Evolutionary conservation across 2,113 vertebrate species (phyloP).

Genomic region (Terrapene triunguis): DNA sequence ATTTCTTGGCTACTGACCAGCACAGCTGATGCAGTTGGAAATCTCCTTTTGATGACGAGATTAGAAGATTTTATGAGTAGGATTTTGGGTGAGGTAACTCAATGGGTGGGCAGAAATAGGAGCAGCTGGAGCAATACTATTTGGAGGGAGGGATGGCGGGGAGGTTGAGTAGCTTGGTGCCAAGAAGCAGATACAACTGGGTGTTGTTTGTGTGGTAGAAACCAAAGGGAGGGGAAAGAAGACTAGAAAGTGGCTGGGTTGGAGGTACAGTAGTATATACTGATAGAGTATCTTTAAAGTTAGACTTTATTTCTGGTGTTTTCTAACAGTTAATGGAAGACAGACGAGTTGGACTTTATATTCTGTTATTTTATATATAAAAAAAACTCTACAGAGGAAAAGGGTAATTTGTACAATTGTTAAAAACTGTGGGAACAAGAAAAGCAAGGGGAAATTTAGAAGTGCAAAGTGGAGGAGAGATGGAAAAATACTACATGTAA

Average conservation of each 20-base stretch:
- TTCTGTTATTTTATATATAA: too few species aligned
- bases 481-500: not conserved
- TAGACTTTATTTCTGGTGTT: too few species aligned
- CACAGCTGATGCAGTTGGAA: not conserved
- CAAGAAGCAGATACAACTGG: not conserved
- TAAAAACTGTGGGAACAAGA: not conserved
- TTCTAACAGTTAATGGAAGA: not conserved
- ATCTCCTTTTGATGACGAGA: not conserved
- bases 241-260: not conserved
- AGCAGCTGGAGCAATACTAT: not conserved
- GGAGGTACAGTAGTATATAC: not conserved
- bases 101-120: not conserved
- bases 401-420: not conserved
- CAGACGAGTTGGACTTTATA: not conserved
- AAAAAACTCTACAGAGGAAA: not conserved
- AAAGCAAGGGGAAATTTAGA: not conserved
- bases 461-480: not conserved
- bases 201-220: not conserved
- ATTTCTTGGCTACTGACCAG: not conserved
- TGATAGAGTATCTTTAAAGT: not conserved
- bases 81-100: not conserved
- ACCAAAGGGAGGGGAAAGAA: not conserved
- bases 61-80: not conserved
- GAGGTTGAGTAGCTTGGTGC: not conserved
- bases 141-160: not conserved